A percentile compares a stretch with the other conserved stretches of the same genome.
phyloP scores from a whole-genome alignment of 2,888 invertebrate species.

The Steinernema carpocapsae region DNA sequence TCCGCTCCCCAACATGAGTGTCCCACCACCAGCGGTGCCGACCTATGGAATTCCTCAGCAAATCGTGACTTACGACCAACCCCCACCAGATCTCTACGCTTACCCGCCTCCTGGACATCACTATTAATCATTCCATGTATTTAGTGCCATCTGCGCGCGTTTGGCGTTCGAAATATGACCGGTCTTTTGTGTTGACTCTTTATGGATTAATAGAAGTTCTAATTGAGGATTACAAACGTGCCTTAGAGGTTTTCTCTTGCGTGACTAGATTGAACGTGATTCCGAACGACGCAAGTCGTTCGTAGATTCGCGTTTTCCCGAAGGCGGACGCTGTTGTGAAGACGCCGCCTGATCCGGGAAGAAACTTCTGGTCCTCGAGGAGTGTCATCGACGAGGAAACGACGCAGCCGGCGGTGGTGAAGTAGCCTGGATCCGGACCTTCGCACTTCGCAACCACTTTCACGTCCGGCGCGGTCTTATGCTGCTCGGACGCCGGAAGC shows the following conservation, averaged over 20 bases:
- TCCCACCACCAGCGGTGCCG: constrained; percentile 14
- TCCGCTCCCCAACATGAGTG: constrained; percentile 8
- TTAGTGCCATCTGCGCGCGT: too few species aligned
- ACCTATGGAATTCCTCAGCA: neutral
- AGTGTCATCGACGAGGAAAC: constrained; percentile 80
- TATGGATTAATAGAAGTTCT: too few species aligned
- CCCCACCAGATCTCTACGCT: neutral
- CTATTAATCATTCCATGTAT: neutral
- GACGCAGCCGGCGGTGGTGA: constrained; percentile 75
- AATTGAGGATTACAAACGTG: neutral
- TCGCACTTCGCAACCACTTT: constrained; percentile 76
- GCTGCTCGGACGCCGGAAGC: constrained; percentile 67
- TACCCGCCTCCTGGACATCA: constrained; percentile 12
- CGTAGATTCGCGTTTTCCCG: constrained; percentile 79
- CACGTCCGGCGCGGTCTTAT: constrained; percentile 71
- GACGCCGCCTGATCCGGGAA: constrained; percentile 85
- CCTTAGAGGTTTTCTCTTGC: neutral
- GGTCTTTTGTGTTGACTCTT: too few species aligned
- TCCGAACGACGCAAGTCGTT: constrained; percentile 78
- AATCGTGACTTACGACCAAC: neutral
- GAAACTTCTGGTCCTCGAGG: constrained; percentile 78
- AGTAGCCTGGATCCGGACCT: constrained; percentile 71
- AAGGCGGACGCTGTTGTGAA: constrained; percentile 82
- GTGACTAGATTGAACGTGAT: constrained; percentile 69
- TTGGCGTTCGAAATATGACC: too few species aligned